Base-by-base conservation (phyloP, 2,888 invertebrate genomes). In the Pterobdella sp. region DNA sequence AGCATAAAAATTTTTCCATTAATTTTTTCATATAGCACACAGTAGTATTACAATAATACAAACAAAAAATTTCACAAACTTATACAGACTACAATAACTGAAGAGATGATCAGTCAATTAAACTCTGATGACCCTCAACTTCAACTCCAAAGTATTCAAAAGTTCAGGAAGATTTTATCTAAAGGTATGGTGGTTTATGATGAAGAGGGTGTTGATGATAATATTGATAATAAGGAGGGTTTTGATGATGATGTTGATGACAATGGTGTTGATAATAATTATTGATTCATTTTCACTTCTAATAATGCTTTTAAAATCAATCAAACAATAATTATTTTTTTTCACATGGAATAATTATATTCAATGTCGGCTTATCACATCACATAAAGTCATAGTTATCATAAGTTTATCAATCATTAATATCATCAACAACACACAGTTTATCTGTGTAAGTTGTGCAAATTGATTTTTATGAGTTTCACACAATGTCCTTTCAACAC, bases 111-210 rank as follows among this genome's bases (percentile, higher is more conserved):
- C 70, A 87, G 90, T 76, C 90, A 90, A 77, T 86, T 96, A 34
- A 84, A 83, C 78, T 81, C 82, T 76, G 82, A 84, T 64, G 81
- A 82, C 77, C 72, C 79, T 74, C 89, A 90, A 78, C 89, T 90
- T 79, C 93, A 94, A 83, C 87, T 94, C 76, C 86, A 87, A 80
- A 93, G 94, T 3, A 93, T 93, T 75, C 94, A 94, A 83, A 92
- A 91, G 82, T 94, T 95, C 85, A 88, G 96, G 74, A 95, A 94
- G 85, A 87, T 96, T 70, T 85, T 96, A 72, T 94, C 72, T 4
- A 72, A 68, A 52, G 72, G 72, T 72, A n/a, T 66, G 1, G 22
- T 35, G 29, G 4, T 63, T 31, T 49, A 7, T 1, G 42, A 52
- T 69, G 7, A 42, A n/a, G 7, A 29, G 10, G 26, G 32, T 29